Base-by-base conservation (phyloP, 1,140 invertebrate species). In the Parasteatoda tepidariorum region DNA sequence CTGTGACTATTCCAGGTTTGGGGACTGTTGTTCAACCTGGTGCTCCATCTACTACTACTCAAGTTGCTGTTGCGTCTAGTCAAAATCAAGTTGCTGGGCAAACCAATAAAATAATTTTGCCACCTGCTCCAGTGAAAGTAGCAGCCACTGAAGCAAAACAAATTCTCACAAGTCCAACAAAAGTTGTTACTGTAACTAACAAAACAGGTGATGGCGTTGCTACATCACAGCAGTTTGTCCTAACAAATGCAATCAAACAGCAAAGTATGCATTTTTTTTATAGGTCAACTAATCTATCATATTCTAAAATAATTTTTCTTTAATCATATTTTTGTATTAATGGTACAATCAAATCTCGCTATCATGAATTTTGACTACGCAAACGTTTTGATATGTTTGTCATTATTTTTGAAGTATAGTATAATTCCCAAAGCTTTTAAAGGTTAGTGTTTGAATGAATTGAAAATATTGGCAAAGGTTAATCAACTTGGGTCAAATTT, bases 241-340 rank as follows among this genome's bases (percentile, higher is more conserved):
- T 83, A 18, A 83, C 81, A 22, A 73, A 73, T 83, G 81, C 81
- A 22, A 73, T 83, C 31, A 83, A 83, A 28, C 81, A 83, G 28
- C 81, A 67, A 28, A 83, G 81, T 83, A 66, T 54, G 81, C 74
- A 28, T 55, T 7, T 18, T 0, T 24, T 33, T 28, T 7, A 30
- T 2, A 13, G 18, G 18, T 6, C 9, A 13, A 13, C 38, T 13
- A 13, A 13, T 13, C 18, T 2, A 1, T 18, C 38, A 48, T 48
- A 18, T 48, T 48, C 38, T 48, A 4, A 2, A 48, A 48, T 6
- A 41, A 41, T 13, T 13, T 48, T 48, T 2, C 18, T 48, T 48
- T 48, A 48, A 2, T 41, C 13, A 41, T 41, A 41, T 64, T 64
- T 9, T 48, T 48, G 7, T 48, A 9, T 48, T 9, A 9, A 9